Conservation (phyloP, 1,140 invertebrate genomes). For the Coptotermes formosanus region DNA sequence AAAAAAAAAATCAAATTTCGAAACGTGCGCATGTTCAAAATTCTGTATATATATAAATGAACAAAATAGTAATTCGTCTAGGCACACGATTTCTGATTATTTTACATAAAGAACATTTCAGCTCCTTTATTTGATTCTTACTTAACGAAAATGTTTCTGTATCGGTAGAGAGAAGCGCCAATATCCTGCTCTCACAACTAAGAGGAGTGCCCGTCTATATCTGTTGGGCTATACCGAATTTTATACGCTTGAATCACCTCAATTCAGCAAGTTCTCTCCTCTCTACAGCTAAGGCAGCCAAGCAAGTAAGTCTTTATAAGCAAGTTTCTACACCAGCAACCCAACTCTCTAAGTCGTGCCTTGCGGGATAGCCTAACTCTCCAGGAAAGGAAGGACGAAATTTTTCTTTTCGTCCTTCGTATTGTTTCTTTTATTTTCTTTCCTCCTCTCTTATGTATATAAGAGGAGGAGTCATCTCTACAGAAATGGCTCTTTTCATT, state of each 20-base stretch:
- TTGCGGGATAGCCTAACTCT: slow-evolving; percentile 22
- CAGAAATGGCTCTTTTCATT: slow-evolving; percentile 1
- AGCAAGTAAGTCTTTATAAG: slow-evolving; percentile 26
- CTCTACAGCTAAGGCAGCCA: background rate
- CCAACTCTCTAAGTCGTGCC: slow-evolving; percentile 19
- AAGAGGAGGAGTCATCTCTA: slow-evolving; percentile 20
- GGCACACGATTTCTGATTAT: background rate
- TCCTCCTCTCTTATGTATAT: background rate
- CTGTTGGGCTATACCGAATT: slow-evolving; percentile 21
- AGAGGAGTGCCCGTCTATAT: background rate
- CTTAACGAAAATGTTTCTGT: background rate
- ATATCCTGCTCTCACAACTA: background rate
- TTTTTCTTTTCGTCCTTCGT: background rate
- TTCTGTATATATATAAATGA: too few species aligned
- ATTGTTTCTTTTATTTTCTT: background rate
- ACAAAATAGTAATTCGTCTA: too few species aligned
- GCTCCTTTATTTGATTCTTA: background rate
- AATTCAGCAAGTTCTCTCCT: background rate
- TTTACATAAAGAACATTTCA: background rate
- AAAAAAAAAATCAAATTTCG: too few species aligned
- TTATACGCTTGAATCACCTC: slow-evolving; percentile 24
- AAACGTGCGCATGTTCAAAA: too few species aligned
- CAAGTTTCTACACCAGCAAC: slow-evolving; percentile 14
- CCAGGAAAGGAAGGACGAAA: slow-evolving; percentile 21
- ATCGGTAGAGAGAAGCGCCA: background rate